Percentiles rank a stretch among this genome's conserved stretches.
These are phyloP conservation scores for Drosophila sulfurigaster DNA, from an alignment of 1,140 invertebrate genomes.

Conservation along the genomic window DNA sequence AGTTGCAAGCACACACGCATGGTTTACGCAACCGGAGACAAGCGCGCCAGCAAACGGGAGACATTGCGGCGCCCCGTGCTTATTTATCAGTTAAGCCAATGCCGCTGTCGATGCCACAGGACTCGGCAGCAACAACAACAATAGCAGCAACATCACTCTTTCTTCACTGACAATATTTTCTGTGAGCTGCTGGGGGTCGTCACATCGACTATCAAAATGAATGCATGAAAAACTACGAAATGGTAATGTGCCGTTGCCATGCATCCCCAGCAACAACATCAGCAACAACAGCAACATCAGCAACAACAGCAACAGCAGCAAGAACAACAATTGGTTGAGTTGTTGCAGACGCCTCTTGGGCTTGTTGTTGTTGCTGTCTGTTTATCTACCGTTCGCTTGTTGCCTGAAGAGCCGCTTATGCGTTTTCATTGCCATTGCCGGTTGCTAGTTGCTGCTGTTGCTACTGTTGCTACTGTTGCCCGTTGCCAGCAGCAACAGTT, in stretches of 20 bases:
- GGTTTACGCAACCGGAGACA: constrained; percentile 53
- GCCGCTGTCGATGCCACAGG: constrained; percentile 30
- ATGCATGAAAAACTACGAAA: constrained; percentile 78
- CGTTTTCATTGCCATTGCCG: constrained; percentile 58
- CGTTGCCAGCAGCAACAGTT: constrained; percentile 44
- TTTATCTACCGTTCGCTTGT: constrained; percentile 58
- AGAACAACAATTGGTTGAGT: constrained; percentile 33
- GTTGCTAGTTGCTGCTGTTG: constrained; percentile 19
- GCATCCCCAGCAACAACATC: constrained; percentile 41
- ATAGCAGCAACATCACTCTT: background rate
- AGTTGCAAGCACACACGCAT: constrained; percentile 60
- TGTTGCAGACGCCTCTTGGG: constrained; percentile 45
- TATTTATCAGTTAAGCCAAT: constrained; percentile 70
- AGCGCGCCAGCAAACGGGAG: background rate
- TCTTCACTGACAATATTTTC: constrained; percentile 53
- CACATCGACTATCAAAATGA: constrained; percentile 64
- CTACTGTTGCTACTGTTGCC: constrained; percentile 8
- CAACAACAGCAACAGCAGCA: constrained; percentile 30
- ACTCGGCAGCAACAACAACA: background rate
- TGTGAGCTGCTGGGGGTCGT: constrained; percentile 47
- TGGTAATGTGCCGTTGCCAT: constrained; percentile 75
- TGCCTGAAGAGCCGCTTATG: constrained; percentile 61
- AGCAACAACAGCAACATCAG: constrained; percentile 11
- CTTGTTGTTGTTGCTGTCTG: constrained; percentile 56
- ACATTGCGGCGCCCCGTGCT: constrained; percentile 41